Conservation (phyloP, 2,888 invertebrate species). For the Tachina grossa region DNA sequence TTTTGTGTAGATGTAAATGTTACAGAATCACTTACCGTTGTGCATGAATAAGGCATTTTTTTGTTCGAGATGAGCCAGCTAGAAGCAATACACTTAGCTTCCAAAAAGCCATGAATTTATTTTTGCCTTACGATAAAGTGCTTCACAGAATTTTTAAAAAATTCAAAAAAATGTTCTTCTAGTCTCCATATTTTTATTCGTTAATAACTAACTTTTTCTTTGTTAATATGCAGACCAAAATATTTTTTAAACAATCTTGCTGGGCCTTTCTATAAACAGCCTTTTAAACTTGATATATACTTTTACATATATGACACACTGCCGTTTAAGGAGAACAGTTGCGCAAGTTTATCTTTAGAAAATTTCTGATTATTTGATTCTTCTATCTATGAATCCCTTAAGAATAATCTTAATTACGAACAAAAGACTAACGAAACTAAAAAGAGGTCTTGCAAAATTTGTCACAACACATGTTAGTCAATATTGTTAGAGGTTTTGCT, state of each 20-base stretch:
- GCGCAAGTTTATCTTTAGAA: slow-evolving; percentile 4
- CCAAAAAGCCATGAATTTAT: no score
- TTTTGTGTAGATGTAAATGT: no score
- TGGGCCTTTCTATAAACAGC: not conserved
- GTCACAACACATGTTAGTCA: slow-evolving; percentile 72
- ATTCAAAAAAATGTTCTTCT: no score
- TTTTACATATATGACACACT: slow-evolving; percentile 7
- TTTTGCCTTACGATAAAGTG: no score
- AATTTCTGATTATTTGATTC: slow-evolving; percentile 38
- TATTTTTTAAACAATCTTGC: not conserved
- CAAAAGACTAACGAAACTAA: slow-evolving; percentile 42
- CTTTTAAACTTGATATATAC: not conserved
- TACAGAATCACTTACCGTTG: no score
- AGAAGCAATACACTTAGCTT: no score
- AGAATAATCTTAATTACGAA: slow-evolving; percentile 57
- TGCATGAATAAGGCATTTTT: no score
- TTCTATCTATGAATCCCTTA: slow-evolving; percentile 30
- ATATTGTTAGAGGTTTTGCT: slow-evolving; percentile 61
- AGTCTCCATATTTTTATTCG: no score
- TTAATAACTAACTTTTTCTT: no score
- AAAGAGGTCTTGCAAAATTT: slow-evolving; percentile 54
- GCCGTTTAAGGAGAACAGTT: slow-evolving; percentile 11
- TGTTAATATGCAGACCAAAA: no score
- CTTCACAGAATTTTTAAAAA: no score
- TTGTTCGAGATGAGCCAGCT: no score